A percentile compares a stretch with the other conserved stretches of the same genome.
Conservation (phyloP, 1,140 invertebrate genomes). For the Anastrepha obliqua region DNA sequence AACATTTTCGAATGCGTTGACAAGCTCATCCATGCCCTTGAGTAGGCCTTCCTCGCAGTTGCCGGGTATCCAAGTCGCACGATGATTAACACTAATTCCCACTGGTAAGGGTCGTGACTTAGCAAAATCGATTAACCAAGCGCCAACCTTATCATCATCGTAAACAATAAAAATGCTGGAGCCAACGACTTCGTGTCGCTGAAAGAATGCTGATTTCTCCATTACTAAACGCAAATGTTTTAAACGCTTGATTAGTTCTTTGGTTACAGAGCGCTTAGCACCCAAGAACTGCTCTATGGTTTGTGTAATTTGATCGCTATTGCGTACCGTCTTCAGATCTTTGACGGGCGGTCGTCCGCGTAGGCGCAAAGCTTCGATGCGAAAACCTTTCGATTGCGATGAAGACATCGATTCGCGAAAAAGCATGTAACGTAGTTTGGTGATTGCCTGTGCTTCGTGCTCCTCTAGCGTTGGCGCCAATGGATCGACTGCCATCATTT, state of each 20-base stretch:
- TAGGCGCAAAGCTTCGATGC: constrained; percentile 96
- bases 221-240: constrained; percentile 86
- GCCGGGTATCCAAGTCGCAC: constrained; percentile 87
- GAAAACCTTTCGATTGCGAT: constrained; percentile 92
- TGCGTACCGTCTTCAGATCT: constrained; percentile 86
- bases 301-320: constrained; percentile 83
- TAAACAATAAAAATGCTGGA: constrained; percentile 96
- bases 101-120: constrained; percentile 88
- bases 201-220: constrained; percentile 91
- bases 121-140: constrained; percentile 98
- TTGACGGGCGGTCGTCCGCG: constrained; percentile 84
- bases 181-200: constrained; percentile 93
- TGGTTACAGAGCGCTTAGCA: constrained; percentile 79
- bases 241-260: constrained; percentile 83
- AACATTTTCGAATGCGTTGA: constrained; percentile 73
- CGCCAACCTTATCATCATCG: constrained; percentile 88
- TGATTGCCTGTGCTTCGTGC: constrained; percentile 85
- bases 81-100: constrained; percentile 83
- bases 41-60: constrained; percentile 97
- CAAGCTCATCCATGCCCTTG: constrained; percentile 91
- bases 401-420: constrained; percentile 96
- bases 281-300: constrained; percentile 88
- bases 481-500: constrained; percentile 95
- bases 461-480: constrained; percentile 89
- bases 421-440: constrained; percentile 95